A percentile compares a stretch with the other conserved stretches of the same genome.
phyloP scores from a whole-genome alignment of 35 echinoderm and acorn worm genomes.

The Acanthaster planci region DNA sequence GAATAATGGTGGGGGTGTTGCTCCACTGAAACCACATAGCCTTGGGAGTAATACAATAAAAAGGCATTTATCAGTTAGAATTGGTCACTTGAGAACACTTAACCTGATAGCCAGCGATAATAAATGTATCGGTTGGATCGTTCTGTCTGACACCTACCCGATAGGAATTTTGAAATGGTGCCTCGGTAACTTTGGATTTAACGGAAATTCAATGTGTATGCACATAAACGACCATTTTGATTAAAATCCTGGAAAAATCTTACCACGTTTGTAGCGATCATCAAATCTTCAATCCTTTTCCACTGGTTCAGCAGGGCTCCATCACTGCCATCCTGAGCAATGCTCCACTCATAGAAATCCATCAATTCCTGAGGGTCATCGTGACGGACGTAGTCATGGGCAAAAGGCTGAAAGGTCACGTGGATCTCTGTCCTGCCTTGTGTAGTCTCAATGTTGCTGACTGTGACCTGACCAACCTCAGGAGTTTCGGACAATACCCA shows the following conservation, averaged over 20 bases:
- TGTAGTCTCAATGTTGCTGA: background rate
- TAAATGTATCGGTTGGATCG: no score
- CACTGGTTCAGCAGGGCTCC: background rate
- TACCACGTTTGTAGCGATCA: background rate
- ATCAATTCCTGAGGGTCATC: background rate
- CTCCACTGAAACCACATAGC: no score
- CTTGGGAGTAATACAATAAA: no score
- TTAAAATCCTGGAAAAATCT: background rate
- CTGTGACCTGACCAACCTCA: background rate
- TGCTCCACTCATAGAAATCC: background rate
- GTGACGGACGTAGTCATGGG: background rate
- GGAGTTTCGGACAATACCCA: constrained; percentile 8
- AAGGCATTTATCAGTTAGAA: no score
- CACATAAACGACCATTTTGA: background rate
- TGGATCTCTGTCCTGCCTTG: background rate
- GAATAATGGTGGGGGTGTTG: no score
- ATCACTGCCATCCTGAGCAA: background rate
- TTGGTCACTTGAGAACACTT: no score
- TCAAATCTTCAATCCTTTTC: background rate
- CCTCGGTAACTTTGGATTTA: no score
- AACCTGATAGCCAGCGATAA: no score
- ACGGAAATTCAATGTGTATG: no score
- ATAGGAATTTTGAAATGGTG: no score
- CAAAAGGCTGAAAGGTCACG: background rate
- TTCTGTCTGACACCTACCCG: no score